A percentile compares a stretch with the other conserved stretches of the same genome.
Evolutionary conservation across 2,888 invertebrate genomes (phyloP).

Genomic region (Oscheius sp.): DNA sequence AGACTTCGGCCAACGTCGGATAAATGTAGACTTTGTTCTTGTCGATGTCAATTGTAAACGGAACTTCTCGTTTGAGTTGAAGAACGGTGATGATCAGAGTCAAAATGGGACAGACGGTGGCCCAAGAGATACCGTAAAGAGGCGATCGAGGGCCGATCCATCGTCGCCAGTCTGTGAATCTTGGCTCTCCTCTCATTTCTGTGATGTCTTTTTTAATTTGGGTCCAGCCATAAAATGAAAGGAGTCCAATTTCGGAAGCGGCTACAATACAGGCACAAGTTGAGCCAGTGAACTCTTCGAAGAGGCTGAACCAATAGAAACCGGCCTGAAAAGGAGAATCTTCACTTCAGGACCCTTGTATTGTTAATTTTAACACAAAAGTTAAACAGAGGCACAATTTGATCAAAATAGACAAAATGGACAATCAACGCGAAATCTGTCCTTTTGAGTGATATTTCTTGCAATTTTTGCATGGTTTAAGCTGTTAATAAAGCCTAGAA

Average conservation of each 20-base stretch:
- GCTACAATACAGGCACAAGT: constrained; percentile 14
- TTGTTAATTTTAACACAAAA: too few species aligned
- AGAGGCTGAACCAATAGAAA: constrained; percentile 33
- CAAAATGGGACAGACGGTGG: constrained; percentile 10
- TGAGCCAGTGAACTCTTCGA: constrained; percentile 23
- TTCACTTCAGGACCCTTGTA: too few species aligned
- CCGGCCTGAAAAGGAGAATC: constrained; percentile 17
- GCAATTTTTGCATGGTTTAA: too few species aligned
- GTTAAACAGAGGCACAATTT: too few species aligned
- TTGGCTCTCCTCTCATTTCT: constrained; percentile 18
- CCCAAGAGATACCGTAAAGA: constrained; percentile 20
- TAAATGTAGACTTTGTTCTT: background rate
- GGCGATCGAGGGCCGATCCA: constrained; percentile 20
- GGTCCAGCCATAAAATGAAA: constrained; percentile 4
- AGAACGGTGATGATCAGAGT: background rate
- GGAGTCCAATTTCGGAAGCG: constrained; percentile 12
- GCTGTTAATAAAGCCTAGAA: too few species aligned
- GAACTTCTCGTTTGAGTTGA: background rate
- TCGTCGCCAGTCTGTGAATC: background rate
- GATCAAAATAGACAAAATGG: too few species aligned
- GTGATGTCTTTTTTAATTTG: constrained; percentile 13
- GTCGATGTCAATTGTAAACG: background rate
- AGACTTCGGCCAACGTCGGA: background rate
- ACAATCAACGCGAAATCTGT: too few species aligned
- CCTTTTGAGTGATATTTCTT: too few species aligned